These are phyloP conservation scores for Monomorium pharaonis DNA, from an alignment of 1,140 invertebrate genomes.

Conservation along the genomic window DNA sequence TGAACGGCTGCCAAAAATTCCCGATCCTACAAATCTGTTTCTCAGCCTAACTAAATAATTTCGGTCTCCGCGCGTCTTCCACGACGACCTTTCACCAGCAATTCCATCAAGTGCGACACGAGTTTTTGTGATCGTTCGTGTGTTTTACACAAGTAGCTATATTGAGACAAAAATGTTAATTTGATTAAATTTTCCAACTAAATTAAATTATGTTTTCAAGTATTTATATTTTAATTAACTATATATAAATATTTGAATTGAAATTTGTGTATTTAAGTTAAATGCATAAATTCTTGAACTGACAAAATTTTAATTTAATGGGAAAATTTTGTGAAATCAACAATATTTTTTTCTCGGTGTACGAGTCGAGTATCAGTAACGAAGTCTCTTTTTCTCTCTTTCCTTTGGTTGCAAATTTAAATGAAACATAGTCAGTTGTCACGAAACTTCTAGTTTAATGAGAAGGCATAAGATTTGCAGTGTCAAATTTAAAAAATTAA, in stretches of 20 bases:
- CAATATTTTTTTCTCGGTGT: too few relatives aligned
- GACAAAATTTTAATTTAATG: too few relatives aligned
- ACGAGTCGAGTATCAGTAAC: background rate
- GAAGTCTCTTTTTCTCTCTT: background rate
- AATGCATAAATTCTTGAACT: too few relatives aligned
- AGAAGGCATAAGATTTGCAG: background rate
- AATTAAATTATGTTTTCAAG: too few relatives aligned
- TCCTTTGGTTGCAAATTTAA: too few relatives aligned
- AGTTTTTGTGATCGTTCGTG: background rate
- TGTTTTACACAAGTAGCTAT: background rate
- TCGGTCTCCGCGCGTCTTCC: background rate
- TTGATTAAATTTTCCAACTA: too few relatives aligned
- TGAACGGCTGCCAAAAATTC: conserved; percentile 60
- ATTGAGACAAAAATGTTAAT: too few relatives aligned
- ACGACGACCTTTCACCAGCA: background rate
- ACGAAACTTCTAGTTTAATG: background rate
- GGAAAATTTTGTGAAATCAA: too few relatives aligned
- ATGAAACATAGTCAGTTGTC: background rate
- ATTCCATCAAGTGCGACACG: background rate
- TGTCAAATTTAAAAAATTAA: too few relatives aligned
- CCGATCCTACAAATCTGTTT: conserved; percentile 10
- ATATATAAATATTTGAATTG: too few relatives aligned
- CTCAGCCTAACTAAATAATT: conserved; percentile 44
- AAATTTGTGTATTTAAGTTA: too few relatives aligned
- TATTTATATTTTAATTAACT: too few relatives aligned